These are phyloP conservation scores for Phylloscopus trochiloides DNA, from an alignment of 2,113 vertebrate species.

Conservation along the genomic window DNA sequence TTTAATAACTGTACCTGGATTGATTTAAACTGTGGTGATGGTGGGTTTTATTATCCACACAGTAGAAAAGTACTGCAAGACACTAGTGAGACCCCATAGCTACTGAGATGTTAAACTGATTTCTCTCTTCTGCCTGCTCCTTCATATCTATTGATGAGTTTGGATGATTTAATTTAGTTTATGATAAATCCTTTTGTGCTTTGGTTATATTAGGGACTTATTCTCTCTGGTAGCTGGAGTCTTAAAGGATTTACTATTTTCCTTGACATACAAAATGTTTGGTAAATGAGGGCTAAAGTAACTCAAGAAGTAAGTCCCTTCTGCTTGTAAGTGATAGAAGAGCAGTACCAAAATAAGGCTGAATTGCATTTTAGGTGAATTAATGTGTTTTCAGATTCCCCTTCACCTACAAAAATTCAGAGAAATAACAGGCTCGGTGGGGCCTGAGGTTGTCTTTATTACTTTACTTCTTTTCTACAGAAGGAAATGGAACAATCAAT, in stretches of 20 bases:
- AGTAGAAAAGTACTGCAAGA: neutral
- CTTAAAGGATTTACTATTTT: neutral
- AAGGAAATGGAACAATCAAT: neutral
- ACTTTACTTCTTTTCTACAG: neutral
- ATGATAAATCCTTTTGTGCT: neutral
- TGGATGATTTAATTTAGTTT: conserved; percentile 12
- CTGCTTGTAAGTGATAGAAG: neutral
- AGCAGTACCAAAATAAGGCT: neutral
- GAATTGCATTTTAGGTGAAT: neutral
- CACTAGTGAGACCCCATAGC: neutral
- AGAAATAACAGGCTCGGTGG: neutral
- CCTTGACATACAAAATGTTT: neutral
- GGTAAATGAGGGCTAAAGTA: neutral
- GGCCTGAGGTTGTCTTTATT: neutral
- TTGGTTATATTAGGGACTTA: neutral
- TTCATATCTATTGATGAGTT: neutral
- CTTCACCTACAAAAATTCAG: neutral
- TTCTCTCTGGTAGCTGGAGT: neutral
- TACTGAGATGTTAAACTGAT: neutral
- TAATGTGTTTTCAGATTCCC: neutral
- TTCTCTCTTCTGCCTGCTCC: neutral
- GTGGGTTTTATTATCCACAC: neutral
- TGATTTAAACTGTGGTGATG: neutral
- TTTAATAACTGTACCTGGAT: neutral
- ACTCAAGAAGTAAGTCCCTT: neutral